Base-by-base conservation (phyloP, 2,888 invertebrate genomes). In the Brachyptera risi region DNA sequence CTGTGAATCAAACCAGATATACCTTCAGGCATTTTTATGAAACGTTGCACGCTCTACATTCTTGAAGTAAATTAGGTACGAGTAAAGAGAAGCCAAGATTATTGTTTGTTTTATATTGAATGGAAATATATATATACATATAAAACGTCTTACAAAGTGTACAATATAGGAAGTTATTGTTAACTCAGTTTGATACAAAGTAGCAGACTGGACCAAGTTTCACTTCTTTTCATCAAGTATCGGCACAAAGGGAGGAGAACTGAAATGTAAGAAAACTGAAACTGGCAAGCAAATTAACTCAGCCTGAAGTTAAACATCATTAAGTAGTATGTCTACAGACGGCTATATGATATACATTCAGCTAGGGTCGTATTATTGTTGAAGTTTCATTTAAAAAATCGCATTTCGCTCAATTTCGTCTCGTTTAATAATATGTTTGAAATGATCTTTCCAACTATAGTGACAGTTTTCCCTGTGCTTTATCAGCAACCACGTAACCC, bases 261-360 rank as follows among this genome's bases (percentile, higher is more conserved):
- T 2, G 24, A n/a, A 23, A 47, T 40, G 40, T 40, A n/a, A 21
- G 47, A 21, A 54, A 37, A 35, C 35, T 54, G 37, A 37, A 35
- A 5, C 54, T 37, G 35, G 11, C 35, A 9, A n/a, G 7, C 4
- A 17, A 44, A 44, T 44, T 44, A 44, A 44, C 44, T 44, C 19
- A 11, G 4, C 21, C 15, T 21, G 9, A 44, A 60, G 44, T 54
- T 56, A 60, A 60, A 60, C 60, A 60, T 60, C 60, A 60, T 60
- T 60, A 60, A 42, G 56, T 23, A 13, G 21, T 60, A 44, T 35
- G 56, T 60, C 47, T 56, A 40, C 60, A 54, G 21, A 9, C 38
- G 21, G 27, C 40, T n/a, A n/a, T n/a, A n/a, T n/a, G n/a, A n/a
- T n/a, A n/a, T n/a, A n/a, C n/a, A n/a, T n/a, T n/a, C n/a, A n/a